Base-by-base conservation (phyloP, 2,797 vertebrate species). In the Silurus aristotelis region DNA sequence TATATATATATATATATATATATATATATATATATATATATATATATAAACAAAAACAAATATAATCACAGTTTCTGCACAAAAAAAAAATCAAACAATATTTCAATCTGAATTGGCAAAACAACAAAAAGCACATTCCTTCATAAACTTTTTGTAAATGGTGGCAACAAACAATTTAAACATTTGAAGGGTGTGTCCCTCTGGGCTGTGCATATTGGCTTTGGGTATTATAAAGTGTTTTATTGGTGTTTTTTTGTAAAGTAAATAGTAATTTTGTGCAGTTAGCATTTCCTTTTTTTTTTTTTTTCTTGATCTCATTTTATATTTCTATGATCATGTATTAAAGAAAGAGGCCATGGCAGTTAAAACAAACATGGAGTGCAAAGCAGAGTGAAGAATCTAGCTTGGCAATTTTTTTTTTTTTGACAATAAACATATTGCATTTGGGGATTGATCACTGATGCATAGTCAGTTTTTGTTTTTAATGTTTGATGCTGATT, bases 101-200 rank as follows among this genome's bases (percentile, higher is more conserved):
- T 87, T 92, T 91, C 20, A 60, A 92, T 89, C 58, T 82, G 87
- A 87, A 75, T 85, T 52, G 87, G 87, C 66, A 68, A 79, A 82
- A 61, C 6, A 38, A 82, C 20, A 73, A 82, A 84, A 85, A 79
- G 5, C 14, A 64, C 56, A 83, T 31, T 83, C 19, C 76, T 58
- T 89, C 83, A 87, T 67, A 85, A 70, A 80, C 43, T 43, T 55
- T 86, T 58, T 12, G 6, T 56, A n/a, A 81, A 80, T 61, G 70
- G 56, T 86, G 82, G 84, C 82, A 86, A 75, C 55, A 22, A 85
- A 73, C 43, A 76, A 52, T 85, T 85, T 55, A 52, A 61, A 80
- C 38, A 58, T 52, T 61, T 63, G 12, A 27, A 83, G 75, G 31
- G 27, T n/a, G 5, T 22, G 13, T 60, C 6, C 55, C 43, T 64